Evolutionary conservation across 2,113 vertebrate genomes (phyloP), one percentile per base, ranked within the genome.

Genomic region (Tragulus kanchil): DNA sequence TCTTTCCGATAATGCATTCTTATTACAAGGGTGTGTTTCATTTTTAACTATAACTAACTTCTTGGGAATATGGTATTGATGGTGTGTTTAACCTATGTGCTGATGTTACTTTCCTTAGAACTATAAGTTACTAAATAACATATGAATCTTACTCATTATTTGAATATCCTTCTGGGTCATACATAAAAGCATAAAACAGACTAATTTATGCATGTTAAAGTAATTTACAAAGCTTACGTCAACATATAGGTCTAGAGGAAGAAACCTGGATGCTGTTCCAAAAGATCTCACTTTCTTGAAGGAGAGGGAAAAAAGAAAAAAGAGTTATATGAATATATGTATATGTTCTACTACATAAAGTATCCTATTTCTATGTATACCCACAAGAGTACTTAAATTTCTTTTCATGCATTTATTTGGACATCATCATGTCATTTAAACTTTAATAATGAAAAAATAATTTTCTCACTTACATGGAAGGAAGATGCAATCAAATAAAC

Each of bases 401-500:
- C 2, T 77, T 87, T 94, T 93, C 9, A 36, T 7, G 90, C 36
- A 84, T 75, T 71, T 45, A 94, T 69, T 75, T 5, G 50, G 31
- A 84, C 8, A 31, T 26, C 62, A 65, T n/a, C 56, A 65, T n/a
- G 12, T 90, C 64, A 94, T 56, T 79, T 84, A 84, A 92, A 73
- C 10, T 71, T 64, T 77, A 94, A 90, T 82, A 71, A 67, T 88
- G 31, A 85, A 85, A 90, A 88, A 25, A 85, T 54, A 6, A 79
- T 61, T 3, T 58, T 31, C 8, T 45, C 42, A 75, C 45, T 67
- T 56, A 90, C 81, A n/a, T 85, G 56, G 25, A 45, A 93, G 28
- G 50, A 90, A 93, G 25, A 56, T 14, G 42, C n/a, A 87, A 48
- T 67, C 50, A 69, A 92, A 61, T 4, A 93, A 81, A 71, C 77